Percentiles rank a stretch among this genome's conserved stretches.
Conservation (phyloP, 2,797 vertebrate species). For the Cirrhinus molitorella region DNA sequence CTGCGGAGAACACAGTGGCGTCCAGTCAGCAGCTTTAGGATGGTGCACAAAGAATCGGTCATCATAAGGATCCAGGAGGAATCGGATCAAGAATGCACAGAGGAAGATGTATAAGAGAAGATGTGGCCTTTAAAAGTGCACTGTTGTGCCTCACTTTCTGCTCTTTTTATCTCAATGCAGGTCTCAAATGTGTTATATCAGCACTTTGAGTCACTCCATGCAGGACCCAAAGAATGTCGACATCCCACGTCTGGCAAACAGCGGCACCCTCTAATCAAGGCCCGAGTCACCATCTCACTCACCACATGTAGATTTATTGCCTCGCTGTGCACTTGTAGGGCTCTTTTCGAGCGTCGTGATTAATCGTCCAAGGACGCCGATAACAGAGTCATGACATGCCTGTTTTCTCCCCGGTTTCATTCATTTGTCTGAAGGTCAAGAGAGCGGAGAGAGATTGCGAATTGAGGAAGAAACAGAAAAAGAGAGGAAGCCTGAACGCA, state of each 20-base stretch:
- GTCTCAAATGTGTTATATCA: conserved; percentile 38
- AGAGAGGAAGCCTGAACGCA: conserved; percentile 17
- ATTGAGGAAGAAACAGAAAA: conserved; percentile 17
- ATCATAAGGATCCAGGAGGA: conserved; percentile 34
- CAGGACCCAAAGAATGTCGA: conserved; percentile 32
- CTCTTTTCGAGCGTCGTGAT: conserved; percentile 34
- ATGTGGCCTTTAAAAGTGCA: conserved; percentile 40
- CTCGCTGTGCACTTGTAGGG: background rate
- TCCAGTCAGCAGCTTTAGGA: conserved; percentile 58
- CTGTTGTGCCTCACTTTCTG: background rate
- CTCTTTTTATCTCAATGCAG: background rate
- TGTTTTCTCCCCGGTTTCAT: conserved; percentile 15
- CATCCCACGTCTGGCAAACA: conserved; percentile 34
- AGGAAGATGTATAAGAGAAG: conserved; percentile 34
- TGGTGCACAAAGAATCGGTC: conserved; percentile 23
- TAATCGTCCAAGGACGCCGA: conserved; percentile 36
- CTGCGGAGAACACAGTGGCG: conserved; percentile 44
- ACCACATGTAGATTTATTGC: conserved; percentile 38
- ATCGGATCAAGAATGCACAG: background rate
- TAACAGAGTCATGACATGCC: conserved; percentile 41
- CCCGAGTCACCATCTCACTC: conserved; percentile 26
- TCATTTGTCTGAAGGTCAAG: conserved; percentile 36
- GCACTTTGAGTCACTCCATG: conserved; percentile 18
- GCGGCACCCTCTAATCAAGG: conserved; percentile 47
- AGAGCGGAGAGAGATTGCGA: conserved; percentile 15